Evolutionary conservation across 2,888 invertebrate species (phyloP).

Genomic region (Platycheirus albimanus): DNA sequence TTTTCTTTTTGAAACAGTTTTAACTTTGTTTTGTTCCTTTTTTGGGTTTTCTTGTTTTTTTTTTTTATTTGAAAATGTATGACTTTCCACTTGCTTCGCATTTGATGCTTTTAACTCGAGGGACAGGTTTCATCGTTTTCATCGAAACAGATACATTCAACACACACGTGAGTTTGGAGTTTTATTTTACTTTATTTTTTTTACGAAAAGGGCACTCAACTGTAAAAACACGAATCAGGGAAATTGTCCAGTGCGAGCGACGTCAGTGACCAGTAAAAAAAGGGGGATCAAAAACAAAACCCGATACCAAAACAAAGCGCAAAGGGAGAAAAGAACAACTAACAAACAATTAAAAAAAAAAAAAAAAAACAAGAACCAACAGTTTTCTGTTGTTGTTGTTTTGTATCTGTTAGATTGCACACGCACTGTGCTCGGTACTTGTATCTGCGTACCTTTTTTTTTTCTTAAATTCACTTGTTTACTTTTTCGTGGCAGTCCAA

Average conservation of each 20-base stretch:
- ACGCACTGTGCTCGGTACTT: slow-evolving; percentile 45
- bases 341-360: too few species aligned
- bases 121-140: slow-evolving; percentile 57
- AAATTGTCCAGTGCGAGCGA: slow-evolving; percentile 35
- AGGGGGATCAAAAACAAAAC: slow-evolving; percentile 52
- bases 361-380: too few species aligned
- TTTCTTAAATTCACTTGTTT: slow-evolving; percentile 64
- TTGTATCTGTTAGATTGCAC: slow-evolving; percentile 50
- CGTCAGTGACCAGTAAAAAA: slow-evolving; percentile 30
- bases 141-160: slow-evolving; percentile 15
- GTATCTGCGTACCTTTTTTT: slow-evolving; percentile 37
- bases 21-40: slow-evolving; percentile 27
- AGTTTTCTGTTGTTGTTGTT: too few species aligned
- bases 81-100: slow-evolving; percentile 54
- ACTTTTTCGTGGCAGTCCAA: slow-evolving; percentile 63
- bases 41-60: slow-evolving; percentile 8
- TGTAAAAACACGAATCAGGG: slow-evolving; percentile 46
- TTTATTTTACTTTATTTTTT: slow-evolving; percentile 4
- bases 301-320: slow-evolving; percentile 65
- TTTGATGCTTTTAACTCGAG: slow-evolving; percentile 38
- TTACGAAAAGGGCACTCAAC: slow-evolving; percentile 64
- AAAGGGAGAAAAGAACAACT: slow-evolving; percentile 34
- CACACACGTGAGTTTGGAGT: slow-evolving; percentile 42
- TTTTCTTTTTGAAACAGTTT: slow-evolving; percentile 60
- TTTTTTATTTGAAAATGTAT: slow-evolving; percentile 34